Base-by-base conservation (phyloP, 1,140 invertebrate genomes). In the Augochlora pura region DNA sequence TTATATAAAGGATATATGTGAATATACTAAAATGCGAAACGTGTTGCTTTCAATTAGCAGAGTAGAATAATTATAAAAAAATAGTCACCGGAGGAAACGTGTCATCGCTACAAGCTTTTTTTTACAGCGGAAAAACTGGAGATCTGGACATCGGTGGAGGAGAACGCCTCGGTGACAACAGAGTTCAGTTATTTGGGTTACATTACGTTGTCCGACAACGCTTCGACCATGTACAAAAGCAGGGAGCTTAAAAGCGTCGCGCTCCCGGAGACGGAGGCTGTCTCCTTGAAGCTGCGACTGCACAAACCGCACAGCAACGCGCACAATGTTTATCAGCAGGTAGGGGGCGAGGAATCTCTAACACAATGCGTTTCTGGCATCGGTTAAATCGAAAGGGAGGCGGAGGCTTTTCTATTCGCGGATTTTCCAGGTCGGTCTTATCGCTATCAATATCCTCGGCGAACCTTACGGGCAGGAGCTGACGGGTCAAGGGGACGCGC, bases 161-260 rank as follows among this genome's bases (percentile, higher is more conserved):
- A 92, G 75, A 92, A 92, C 66, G 88, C 90, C 21, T 88, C 89
- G 0, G 69, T 83, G 60, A 90, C 89, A 27, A 89, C 91, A 16
- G 87, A 92, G 52, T 97, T 96, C 91, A 95, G 95, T 84, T 96
- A 96, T 85, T 90, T 97, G 18, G 96, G 97, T 1, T 97, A 97
- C 93, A 96, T 98, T 27, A 95, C 95, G 3, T 91, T 98, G 60
- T 96, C 96, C 10, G 96, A 97, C 90, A 98, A 98, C 92, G 94
- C 96, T 80, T 95, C 94, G 80, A 97, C 97, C 1, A 94, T 95
- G 80, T 97, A 96, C 90, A 97, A 97, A 91, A 97, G 97, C 42
- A 93, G 97, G 63, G 97, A 98, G 90, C 93, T 98, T 0, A 97
- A 98, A 92, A 97, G 96, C 60, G 96, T 97, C 12, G 96, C 96